Conservation (phyloP, 2,797 vertebrate genomes). For the Alca torda region DNA sequence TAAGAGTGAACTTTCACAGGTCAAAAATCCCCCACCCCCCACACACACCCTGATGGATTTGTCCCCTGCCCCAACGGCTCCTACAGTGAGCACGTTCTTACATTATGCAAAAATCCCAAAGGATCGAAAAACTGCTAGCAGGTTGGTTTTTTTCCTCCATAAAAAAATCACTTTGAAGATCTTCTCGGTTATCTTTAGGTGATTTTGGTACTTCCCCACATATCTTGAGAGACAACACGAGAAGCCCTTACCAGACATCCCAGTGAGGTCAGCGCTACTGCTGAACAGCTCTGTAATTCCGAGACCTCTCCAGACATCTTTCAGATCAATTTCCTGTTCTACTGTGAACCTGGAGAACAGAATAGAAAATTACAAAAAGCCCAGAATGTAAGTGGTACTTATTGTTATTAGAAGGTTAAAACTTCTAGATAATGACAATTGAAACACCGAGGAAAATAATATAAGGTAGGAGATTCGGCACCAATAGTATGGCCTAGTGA, state of each 20-base stretch:
- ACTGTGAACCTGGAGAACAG: constrained; percentile 87
- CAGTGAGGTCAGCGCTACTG: constrained; percentile 90
- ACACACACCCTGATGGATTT: not conserved
- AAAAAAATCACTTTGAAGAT: not conserved
- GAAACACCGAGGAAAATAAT: not conserved
- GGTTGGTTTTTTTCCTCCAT: no score
- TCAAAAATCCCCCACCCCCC: not conserved
- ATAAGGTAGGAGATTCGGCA: not conserved
- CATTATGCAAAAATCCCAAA: not conserved
- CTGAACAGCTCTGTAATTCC: constrained; percentile 91
- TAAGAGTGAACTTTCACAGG: not conserved
- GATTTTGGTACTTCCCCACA: not conserved
- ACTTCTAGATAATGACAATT: not conserved
- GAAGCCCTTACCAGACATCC: constrained; percentile 86
- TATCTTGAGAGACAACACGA: not conserved
- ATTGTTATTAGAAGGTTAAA: not conserved
- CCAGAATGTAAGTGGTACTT: not conserved
- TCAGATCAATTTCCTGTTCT: constrained; percentile 93
- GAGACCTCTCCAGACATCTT: constrained; percentile 85
- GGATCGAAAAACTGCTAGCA: not conserved
- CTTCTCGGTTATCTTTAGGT: not conserved
- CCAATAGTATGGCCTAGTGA: not conserved
- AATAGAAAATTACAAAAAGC: not conserved
- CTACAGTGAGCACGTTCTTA: not conserved
- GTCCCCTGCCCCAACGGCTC: not conserved